phyloP scores from a whole-genome alignment of 2,888 invertebrate species.

The Pyralis farinalis region DNA sequence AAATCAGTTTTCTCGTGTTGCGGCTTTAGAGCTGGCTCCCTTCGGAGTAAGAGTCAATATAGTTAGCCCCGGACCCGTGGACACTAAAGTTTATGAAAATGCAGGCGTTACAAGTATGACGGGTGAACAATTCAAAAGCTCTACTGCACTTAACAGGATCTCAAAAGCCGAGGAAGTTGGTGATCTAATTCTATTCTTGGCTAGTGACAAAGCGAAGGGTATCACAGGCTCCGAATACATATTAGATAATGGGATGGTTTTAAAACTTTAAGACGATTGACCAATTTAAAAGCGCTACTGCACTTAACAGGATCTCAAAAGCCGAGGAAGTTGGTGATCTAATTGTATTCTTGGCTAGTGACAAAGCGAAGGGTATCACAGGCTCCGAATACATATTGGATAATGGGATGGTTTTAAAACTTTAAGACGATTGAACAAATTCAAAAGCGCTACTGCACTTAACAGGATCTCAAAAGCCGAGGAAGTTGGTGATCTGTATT shows the following conservation, averaged over 20 bases:
- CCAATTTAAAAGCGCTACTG: background rate
- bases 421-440: slow-evolving; percentile 1
- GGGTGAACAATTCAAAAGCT: slow-evolving; percentile 1
- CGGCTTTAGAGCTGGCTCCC: slow-evolving; percentile 83
- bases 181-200: slow-evolving; percentile 16
- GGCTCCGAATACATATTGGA: slow-evolving; percentile 23
- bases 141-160: slow-evolving; percentile 23
- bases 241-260: slow-evolving; percentile 20
- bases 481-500: slow-evolving; percentile 20
- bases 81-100: slow-evolving; percentile 69
- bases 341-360: slow-evolving; percentile 19
- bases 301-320: slow-evolving; percentile 27
- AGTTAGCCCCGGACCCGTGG: slow-evolving; percentile 36
- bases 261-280: slow-evolving; percentile 9
- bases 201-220: slow-evolving; percentile 20
- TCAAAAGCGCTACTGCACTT: slow-evolving; percentile 17
- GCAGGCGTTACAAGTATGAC: slow-evolving; percentile 1
- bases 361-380: slow-evolving; percentile 19
- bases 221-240: slow-evolving; percentile 22
- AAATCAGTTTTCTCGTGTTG: slow-evolving; percentile 30
- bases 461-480: slow-evolving; percentile 27
- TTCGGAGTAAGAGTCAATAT: slow-evolving; percentile 85
- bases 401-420: slow-evolving; percentile 17
- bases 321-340: slow-evolving; percentile 26
- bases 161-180: slow-evolving; percentile 28